Percentiles rank a stretch among this genome's conserved stretches.
These are phyloP conservation scores for Acromyrmex echinatior DNA, from an alignment of 1,140 invertebrate genomes.

Conservation along the genomic window DNA sequence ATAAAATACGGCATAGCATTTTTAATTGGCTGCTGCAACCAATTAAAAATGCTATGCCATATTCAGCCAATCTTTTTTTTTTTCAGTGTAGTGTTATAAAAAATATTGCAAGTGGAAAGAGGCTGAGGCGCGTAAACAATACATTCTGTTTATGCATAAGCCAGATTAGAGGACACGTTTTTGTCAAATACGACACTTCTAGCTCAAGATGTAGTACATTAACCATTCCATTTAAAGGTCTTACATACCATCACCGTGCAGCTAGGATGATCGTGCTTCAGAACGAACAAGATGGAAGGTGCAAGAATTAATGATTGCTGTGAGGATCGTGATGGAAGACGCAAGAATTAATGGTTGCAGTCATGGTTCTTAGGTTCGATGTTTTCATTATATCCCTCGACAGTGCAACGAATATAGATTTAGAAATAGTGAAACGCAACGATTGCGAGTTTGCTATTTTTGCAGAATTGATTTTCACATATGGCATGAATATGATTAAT, in stretches of 20 bases:
- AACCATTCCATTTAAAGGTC: constrained; percentile 60
- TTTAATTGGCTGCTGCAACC: too few relatives aligned
- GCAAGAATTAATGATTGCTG: constrained; percentile 56
- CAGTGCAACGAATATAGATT: constrained; percentile 10
- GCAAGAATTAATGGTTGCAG: constrained; percentile 56
- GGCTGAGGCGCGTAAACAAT: not conserved
- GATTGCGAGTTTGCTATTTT: constrained; percentile 22
- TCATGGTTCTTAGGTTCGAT: constrained; percentile 46
- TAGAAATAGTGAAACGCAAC: constrained; percentile 18
- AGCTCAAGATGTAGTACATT: constrained; percentile 17
- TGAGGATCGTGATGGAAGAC: constrained; percentile 52
- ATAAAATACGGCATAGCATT: too few relatives aligned
- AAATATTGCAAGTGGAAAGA: not conserved
- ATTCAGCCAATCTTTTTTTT: too few relatives aligned
- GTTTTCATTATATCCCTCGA: constrained; percentile 64
- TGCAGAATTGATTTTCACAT: not conserved
- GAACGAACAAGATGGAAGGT: constrained; percentile 46
- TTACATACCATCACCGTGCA: constrained; percentile 50
- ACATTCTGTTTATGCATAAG: not conserved
- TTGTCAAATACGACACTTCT: constrained; percentile 15
- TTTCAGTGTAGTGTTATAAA: not conserved
- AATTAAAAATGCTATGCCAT: too few relatives aligned
- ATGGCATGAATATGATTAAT: constrained; percentile 41
- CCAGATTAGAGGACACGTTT: constrained; percentile 6
- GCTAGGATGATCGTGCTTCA: constrained; percentile 45